phyloP scores from a whole-genome alignment of 2,113 vertebrate genomes.

The Lampris megalopsis region DNA sequence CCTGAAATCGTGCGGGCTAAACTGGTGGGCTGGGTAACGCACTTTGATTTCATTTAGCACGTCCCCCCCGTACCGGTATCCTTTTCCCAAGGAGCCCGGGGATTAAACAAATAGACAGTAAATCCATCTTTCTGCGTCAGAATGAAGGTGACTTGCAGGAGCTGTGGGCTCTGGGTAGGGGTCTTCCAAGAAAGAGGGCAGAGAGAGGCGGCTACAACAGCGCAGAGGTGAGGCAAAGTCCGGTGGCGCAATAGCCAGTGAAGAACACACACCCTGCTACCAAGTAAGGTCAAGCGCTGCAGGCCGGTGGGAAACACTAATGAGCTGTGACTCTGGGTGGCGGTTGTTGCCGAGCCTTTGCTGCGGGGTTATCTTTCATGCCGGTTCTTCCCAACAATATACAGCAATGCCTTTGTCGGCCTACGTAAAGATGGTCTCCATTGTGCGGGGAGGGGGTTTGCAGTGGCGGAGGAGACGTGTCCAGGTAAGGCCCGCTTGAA shows the following conservation, averaged over 20 bases:
- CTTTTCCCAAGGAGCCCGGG: slow-evolving; percentile 29
- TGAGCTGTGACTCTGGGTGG: slow-evolving; percentile 30
- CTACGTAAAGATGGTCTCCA: background rate
- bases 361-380: background rate
- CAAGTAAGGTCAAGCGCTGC: slow-evolving; percentile 65
- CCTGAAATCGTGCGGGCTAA: slow-evolving; percentile 38
- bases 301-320: slow-evolving; percentile 53
- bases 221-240: slow-evolving; percentile 77
- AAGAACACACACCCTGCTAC: slow-evolving; percentile 71
- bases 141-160: slow-evolving; percentile 50
- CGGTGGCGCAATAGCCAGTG: slow-evolving; percentile 71
- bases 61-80: slow-evolving; percentile 4
- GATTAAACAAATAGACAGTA: slow-evolving; percentile 56
- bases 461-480: slow-evolving; percentile 15
- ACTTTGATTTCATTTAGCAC: slow-evolving; percentile 51
- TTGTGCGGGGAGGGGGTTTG: background rate
- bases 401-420: slow-evolving; percentile 5
- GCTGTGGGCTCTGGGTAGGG: slow-evolving; percentile 58
- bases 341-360: slow-evolving; percentile 4
- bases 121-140: slow-evolving; percentile 40
- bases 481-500: slow-evolving; percentile 24
- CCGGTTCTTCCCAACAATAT: background rate
- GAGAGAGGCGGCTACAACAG: too few relatives aligned
- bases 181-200: slow-evolving; percentile 63
- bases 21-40: slow-evolving; percentile 36